A percentile compares a stretch with the other conserved stretches of the same genome.
These are phyloP conservation scores for Myotis davidii DNA, from an alignment of 2,113 vertebrate species.

Conservation along the genomic window DNA sequence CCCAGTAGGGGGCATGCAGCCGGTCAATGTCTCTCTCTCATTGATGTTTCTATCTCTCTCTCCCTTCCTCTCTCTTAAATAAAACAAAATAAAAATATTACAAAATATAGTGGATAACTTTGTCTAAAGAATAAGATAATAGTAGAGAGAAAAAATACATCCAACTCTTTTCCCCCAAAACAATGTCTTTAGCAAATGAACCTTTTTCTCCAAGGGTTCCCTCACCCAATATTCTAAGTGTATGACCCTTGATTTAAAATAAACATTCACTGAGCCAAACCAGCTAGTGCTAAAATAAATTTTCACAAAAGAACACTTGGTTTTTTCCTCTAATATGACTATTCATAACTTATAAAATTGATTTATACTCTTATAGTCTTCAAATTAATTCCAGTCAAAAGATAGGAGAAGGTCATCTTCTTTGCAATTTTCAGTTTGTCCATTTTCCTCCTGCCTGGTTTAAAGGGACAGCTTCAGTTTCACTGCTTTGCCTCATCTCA, in stretches of 20 bases:
- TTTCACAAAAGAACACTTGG: constrained; percentile 48
- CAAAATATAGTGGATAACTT: background rate
- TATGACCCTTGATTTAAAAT: constrained; percentile 49
- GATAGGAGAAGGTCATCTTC: constrained; percentile 53
- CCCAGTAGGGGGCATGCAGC: no score
- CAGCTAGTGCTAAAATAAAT: no score
- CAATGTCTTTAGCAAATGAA: background rate
- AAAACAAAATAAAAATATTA: background rate
- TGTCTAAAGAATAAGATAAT: background rate
- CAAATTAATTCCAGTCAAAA: constrained; percentile 65
- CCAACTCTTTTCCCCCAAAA: background rate
- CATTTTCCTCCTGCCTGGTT: background rate
- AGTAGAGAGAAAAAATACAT: background rate
- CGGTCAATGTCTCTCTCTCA: no score
- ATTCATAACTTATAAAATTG: constrained; percentile 69
- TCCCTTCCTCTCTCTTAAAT: no score
- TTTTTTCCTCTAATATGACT: constrained; percentile 26
- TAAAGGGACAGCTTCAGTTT: constrained; percentile 28
- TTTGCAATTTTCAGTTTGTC: background rate
- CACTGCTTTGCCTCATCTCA: background rate
- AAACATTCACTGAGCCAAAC: background rate
- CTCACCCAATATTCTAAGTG: background rate
- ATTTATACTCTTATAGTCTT: constrained; percentile 48
- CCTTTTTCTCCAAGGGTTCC: background rate
- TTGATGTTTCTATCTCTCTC: no score